Conservation (phyloP, 2,113 vertebrate genomes). For the Gadus chalcogrammus region DNA sequence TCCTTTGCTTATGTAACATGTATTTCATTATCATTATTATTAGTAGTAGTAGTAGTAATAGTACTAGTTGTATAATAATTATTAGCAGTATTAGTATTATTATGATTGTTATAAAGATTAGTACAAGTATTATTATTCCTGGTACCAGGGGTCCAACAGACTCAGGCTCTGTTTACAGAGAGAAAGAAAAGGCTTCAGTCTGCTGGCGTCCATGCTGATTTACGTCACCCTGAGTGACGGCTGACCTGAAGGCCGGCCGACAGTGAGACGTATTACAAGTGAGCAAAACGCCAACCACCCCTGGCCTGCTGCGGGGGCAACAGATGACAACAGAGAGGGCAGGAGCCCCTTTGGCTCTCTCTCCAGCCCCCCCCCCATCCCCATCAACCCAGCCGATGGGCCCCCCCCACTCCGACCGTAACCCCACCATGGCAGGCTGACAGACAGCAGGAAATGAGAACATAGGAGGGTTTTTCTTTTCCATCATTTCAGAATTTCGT, state of each 20-base stretch:
- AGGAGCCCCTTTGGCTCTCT: conserved; percentile 6
- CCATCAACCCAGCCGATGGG: conserved; percentile 49
- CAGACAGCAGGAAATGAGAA: conserved; percentile 53
- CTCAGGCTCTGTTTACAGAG: conserved; percentile 59
- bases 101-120: background rate
- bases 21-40: background rate
- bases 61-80: background rate
- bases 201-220: conserved; percentile 69
- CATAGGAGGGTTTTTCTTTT: background rate
- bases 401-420: conserved; percentile 39
- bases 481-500: background rate
- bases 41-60: background rate
- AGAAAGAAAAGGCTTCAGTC: conserved; percentile 66
- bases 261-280: conserved; percentile 75
- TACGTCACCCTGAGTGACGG: conserved; percentile 76
- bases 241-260: conserved; percentile 73
- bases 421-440: conserved; percentile 49
- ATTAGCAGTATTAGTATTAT: background rate
- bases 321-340: conserved; percentile 70
- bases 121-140: conserved; percentile 16
- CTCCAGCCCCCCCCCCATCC: conserved; percentile 25
- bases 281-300: conserved; percentile 77
- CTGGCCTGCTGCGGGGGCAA: conserved; percentile 73
- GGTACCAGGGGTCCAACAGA: conserved; percentile 45
- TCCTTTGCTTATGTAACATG: background rate